A percentile compares a stretch with the other conserved stretches of the same genome.
phyloP scores from a whole-genome alignment of 2,113 vertebrate species.

The Gobius niger region DNA sequence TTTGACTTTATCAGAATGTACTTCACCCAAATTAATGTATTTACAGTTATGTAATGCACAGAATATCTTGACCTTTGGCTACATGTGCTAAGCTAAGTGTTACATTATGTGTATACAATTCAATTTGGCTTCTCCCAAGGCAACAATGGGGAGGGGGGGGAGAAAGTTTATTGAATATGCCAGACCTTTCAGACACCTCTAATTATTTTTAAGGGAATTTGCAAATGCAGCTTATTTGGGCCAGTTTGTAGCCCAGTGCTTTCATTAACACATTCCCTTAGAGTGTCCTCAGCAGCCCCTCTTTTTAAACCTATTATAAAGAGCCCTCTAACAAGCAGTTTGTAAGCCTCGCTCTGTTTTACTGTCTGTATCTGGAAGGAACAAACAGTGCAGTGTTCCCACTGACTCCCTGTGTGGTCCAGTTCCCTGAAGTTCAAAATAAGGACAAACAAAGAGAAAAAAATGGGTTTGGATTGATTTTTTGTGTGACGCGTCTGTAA shows the following conservation, averaged over 20 bases:
- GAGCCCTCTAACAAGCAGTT: conserved; percentile 47
- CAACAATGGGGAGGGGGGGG: conserved; percentile 10
- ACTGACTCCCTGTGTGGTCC: conserved; percentile 11
- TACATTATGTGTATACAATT: background rate
- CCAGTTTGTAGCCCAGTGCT: conserved; percentile 31
- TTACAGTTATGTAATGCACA: background rate
- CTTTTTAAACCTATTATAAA: conserved; percentile 45
- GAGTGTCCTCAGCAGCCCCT: conserved; percentile 48
- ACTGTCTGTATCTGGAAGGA: conserved; percentile 29
- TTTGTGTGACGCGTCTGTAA: background rate
- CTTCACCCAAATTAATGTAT: background rate
- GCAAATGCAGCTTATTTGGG: conserved; percentile 40
- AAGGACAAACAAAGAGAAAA: background rate
- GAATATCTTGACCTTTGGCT: conserved; percentile 13
- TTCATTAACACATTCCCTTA: conserved; percentile 54
- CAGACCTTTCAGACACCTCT: conserved; percentile 38
- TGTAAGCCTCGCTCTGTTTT: conserved; percentile 42
- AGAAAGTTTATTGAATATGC: conserved; percentile 23
- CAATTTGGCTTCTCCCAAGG: conserved; percentile 18
- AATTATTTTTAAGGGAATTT: conserved; percentile 56
- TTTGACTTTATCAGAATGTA: conserved; percentile 21
- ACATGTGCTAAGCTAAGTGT: conserved; percentile 7
- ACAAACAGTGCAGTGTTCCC: conserved; percentile 15
- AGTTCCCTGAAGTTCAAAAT: conserved; percentile 6
- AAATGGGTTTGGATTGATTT: background rate